Base-by-base conservation (phyloP, 1,140 invertebrate genomes). In the Antheraea mylitta region DNA sequence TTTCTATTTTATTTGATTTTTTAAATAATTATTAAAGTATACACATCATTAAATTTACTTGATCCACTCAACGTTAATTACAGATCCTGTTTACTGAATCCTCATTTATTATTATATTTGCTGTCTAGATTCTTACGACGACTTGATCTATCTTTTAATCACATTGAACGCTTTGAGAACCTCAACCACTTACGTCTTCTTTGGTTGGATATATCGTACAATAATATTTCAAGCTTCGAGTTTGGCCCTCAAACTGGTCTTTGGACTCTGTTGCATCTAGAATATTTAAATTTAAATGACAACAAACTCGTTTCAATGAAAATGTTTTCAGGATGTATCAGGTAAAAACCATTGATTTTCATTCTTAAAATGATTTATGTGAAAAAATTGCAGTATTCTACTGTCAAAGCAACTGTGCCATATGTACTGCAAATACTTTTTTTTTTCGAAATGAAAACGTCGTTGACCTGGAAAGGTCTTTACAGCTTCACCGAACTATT, bases 91-190 rank as follows among this genome's bases (percentile, higher is more conserved):
- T 30, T 30, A 30, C 22, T 30, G 22, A 30, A 1, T 2, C 22
- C 22, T 19, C 5, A 59, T 18, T 48, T 36, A 64, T 59, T 67
- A 62, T 64, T 9, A 30, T 37, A 30, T 45, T 74, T 30, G 59
- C 5, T 68, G 53, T 73, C 48, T 75, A 92, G 91, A 64, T 92
- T 82, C 78, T 78, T 92, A 18, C 84, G 89, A 18, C 81, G 81
- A 18, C 73, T 92, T 7, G 89, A 92, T 66, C 76, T 92, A 18
- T 91, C 91, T 0, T 91, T 87, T 63, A 92, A 92, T 73, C 81
- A 91, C 60, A 91, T 92, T 42, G 79, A 86, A 67, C 77, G 83
- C 13, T 70, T 92, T 5, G 91, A 92, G 68, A 91, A 91, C 73
- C 74, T 92, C 8, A 90, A 86, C 68, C 66, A 90, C 64, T 74